Evolutionary conservation across 23 tunicate species (phyloP).

Genomic region (Halocynthia aurantium): DNA sequence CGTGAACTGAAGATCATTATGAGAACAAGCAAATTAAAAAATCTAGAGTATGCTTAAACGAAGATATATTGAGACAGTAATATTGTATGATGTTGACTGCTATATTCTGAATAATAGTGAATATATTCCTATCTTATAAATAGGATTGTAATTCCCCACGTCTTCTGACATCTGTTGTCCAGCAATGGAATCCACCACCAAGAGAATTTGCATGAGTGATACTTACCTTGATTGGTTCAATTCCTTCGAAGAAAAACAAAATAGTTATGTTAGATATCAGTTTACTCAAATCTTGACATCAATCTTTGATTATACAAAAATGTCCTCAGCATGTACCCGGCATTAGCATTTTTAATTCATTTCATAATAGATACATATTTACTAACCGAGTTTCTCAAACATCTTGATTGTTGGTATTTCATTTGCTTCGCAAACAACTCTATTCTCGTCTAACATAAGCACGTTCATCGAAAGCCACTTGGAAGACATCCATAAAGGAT

Average conservation of each 20-base stretch:
- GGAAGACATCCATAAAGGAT: constrained; percentile 81
- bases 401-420: constrained; percentile 89
- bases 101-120: too few species aligned
- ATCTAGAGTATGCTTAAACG: too few species aligned
- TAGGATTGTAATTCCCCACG: constrained; percentile 55
- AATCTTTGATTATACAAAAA: too few species aligned
- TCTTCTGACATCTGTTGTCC: constrained; percentile 89
- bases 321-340: too few species aligned
- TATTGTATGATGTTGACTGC: too few species aligned
- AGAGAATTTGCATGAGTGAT: constrained; percentile 77
- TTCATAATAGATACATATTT: too few species aligned
- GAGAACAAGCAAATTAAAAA: too few species aligned
- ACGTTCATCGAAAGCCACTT: constrained; percentile 93
- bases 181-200: constrained; percentile 95
- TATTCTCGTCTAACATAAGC: constrained; percentile 81
- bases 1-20: too few species aligned
- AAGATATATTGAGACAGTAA: too few species aligned
- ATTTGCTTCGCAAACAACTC: constrained; percentile 59
- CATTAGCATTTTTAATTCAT: too few species aligned
- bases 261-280: neutral
- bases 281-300: too few species aligned
- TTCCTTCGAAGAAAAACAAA: constrained; percentile 32
- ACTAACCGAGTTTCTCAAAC: constrained; percentile 86
- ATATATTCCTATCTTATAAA: constrained; percentile 6
- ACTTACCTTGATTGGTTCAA: constrained; percentile 41